Percentiles rank a stretch among this genome's conserved stretches.
Conservation (phyloP, 2,888 invertebrate species). For the Campoletis raptor region DNA sequence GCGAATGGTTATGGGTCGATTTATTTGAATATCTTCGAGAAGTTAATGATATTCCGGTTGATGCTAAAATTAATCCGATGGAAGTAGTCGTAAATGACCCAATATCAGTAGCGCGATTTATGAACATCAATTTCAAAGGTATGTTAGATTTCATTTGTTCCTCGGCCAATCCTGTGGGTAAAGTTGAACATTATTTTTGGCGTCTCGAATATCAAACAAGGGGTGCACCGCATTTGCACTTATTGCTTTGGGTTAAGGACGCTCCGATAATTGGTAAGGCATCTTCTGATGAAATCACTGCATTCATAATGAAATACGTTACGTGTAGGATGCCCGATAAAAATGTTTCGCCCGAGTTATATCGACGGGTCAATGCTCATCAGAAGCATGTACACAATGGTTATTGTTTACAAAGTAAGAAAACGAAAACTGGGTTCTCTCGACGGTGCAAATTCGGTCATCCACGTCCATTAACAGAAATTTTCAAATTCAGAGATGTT, state of each 20-base stretch:
- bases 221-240: conserved; percentile 71
- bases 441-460: conserved; percentile 73
- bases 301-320: conserved; percentile 71
- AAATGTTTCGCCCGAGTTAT: conserved; percentile 68
- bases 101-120: conserved; percentile 77
- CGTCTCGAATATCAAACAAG: conserved; percentile 71
- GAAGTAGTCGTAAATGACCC: conserved; percentile 77
- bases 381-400: conserved; percentile 45
- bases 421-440: conserved; percentile 14
- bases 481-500: conserved; percentile 70
- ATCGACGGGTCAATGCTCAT: conserved; percentile 53
- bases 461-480: conserved; percentile 71
- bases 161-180: conserved; percentile 71
- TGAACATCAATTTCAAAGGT: conserved; percentile 77
- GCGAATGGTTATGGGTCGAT: conserved; percentile 74
- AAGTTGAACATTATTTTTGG: conserved; percentile 71
- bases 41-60: conserved; percentile 70
- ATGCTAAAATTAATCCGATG: conserved; percentile 58
- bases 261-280: conserved; percentile 71
- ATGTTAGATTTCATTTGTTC: conserved; percentile 76
- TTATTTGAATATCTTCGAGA: conserved; percentile 72
- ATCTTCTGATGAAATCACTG: conserved; percentile 69
- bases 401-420: conserved; percentile 23
- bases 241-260: conserved; percentile 56
- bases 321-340: conserved; percentile 70